phyloP scores from a whole-genome alignment of 2,797 vertebrate species.

The Trachurus trachurus region DNA sequence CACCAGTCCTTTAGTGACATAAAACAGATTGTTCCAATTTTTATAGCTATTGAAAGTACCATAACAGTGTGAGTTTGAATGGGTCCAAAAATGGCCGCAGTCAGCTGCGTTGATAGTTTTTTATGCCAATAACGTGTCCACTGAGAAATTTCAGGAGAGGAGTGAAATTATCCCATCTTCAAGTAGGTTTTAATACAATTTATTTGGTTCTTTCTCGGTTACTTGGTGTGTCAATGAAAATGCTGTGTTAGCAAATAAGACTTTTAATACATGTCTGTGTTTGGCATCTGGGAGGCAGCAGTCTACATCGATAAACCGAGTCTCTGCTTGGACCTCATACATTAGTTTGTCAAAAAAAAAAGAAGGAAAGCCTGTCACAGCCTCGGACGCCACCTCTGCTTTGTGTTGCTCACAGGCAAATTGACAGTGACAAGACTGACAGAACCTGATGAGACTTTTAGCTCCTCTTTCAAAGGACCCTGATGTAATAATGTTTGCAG shows the following conservation, averaged over 20 bases:
- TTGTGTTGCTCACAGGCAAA: conserved; percentile 26
- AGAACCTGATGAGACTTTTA: conserved; percentile 47
- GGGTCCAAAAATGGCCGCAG: too few species aligned
- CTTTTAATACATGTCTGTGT: background rate
- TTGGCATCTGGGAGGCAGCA: conserved; percentile 27
- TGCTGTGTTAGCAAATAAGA: background rate
- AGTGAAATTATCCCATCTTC: too few species aligned
- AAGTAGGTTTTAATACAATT: too few species aligned
- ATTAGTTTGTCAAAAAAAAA: conserved; percentile 22
- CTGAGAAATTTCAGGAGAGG: too few species aligned
- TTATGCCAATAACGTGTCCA: too few species aligned
- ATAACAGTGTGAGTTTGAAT: too few species aligned
- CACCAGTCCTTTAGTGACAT: too few species aligned
- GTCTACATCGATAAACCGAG: conserved; percentile 26
- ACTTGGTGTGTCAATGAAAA: background rate
- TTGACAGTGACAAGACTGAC: conserved; percentile 51
- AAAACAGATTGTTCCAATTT: too few species aligned
- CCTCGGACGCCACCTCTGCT: conserved; percentile 30
- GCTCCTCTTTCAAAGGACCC: conserved; percentile 36
- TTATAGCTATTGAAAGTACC: too few species aligned
- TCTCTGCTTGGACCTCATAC: conserved; percentile 13
- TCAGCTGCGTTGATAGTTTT: too few species aligned
- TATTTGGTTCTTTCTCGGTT: background rate
- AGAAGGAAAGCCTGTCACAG: conserved; percentile 14
- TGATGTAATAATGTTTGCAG: conserved; percentile 7